phyloP scores from a whole-genome alignment of 2,797 vertebrate genomes.

The Myotis planiceps region DNA sequence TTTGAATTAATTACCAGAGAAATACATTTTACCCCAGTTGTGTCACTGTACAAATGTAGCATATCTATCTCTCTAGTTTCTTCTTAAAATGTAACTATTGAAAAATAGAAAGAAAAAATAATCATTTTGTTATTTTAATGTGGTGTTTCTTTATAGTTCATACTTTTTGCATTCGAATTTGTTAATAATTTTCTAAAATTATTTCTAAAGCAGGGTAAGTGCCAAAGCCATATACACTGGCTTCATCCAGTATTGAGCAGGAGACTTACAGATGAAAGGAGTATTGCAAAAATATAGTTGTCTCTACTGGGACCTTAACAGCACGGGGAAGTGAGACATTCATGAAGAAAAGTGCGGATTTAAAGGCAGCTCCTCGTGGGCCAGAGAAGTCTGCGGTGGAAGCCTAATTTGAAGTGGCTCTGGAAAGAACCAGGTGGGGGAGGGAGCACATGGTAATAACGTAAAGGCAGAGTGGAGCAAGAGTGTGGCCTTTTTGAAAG shows the following conservation, averaged over 20 bases:
- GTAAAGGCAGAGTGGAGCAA: background rate
- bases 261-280: background rate
- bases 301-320: background rate
- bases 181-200: background rate
- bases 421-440: background rate
- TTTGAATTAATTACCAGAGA: slow-evolving; percentile 20
- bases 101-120: slow-evolving; percentile 36
- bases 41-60: background rate
- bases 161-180: slow-evolving; percentile 34
- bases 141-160: slow-evolving; percentile 36
- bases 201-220: slow-evolving; percentile 10
- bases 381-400: background rate
- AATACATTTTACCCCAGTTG: background rate
- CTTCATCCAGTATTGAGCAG: background rate
- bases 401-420: background rate
- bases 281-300: background rate
- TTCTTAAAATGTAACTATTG: background rate
- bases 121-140: background rate
- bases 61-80: background rate
- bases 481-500: background rate
- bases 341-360: background rate
- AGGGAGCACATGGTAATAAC: background rate
- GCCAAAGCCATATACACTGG: background rate
- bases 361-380: background rate
- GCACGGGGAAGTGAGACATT: background rate